A percentile compares a stretch with the other conserved stretches of the same genome.
Conservation (phyloP, 2,113 vertebrate genomes). For the Myiozetetes cayanensis region DNA sequence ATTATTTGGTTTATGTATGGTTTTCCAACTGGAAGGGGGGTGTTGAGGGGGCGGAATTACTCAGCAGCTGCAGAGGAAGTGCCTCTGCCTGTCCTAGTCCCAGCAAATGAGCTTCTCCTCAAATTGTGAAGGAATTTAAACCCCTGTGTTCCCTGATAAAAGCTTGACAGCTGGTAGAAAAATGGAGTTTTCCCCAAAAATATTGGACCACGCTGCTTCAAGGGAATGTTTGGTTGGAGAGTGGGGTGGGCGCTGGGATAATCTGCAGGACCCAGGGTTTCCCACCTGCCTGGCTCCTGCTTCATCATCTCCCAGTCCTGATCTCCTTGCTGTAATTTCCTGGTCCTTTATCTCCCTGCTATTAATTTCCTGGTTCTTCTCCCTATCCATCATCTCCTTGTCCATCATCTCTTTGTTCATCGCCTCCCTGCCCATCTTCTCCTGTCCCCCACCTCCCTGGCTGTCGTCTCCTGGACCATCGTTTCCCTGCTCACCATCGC, state of each 20-base stretch:
- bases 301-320: background rate
- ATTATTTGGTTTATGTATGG: background rate
- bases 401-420: background rate
- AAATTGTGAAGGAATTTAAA: background rate
- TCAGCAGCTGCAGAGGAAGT: background rate
- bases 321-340: background rate
- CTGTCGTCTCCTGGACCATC: too few species aligned
- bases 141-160: accelerated
- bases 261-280: background rate
- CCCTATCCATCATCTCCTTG: background rate
- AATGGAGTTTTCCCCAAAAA: accelerated
- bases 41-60: background rate
- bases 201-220: background rate
- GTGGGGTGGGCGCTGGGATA: accelerated
- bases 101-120: background rate
- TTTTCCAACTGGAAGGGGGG: background rate
- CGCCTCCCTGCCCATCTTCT: background rate
- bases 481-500: background rate
- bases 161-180: background rate
- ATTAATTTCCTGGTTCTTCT: background rate
- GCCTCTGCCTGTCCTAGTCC: background rate
- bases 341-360: background rate
- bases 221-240: accelerated
- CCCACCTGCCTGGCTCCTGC: background rate
- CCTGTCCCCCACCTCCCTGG: background rate